Conservation (phyloP, 2,113 vertebrate species). For the Myotis davidii region DNA sequence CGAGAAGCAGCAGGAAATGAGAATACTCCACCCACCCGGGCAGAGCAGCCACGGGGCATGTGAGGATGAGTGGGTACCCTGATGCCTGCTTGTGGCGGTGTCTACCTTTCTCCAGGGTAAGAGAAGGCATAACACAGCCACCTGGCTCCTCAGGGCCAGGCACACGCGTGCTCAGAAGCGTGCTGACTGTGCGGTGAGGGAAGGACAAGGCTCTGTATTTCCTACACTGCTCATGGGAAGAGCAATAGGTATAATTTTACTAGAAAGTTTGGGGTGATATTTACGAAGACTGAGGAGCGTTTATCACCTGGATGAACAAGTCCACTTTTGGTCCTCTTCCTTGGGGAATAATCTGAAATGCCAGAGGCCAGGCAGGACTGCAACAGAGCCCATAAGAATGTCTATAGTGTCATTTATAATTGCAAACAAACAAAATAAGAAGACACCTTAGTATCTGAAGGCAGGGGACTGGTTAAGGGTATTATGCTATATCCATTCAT, state of each 20-base stretch:
- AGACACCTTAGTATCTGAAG: neutral
- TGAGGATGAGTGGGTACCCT: neutral
- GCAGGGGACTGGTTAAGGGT: neutral
- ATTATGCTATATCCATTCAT: neutral
- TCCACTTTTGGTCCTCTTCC: neutral
- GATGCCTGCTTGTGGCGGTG: neutral
- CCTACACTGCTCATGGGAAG: neutral
- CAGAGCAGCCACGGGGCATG: neutral
- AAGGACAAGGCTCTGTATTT: neutral
- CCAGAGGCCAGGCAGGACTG: neutral
- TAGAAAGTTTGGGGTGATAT: neutral
- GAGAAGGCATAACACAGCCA: accelerated
- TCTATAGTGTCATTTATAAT: neutral
- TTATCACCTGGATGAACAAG: neutral
- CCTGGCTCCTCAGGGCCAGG: neutral
- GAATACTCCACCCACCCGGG: neutral
- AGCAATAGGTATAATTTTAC: neutral
- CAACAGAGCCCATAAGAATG: neutral
- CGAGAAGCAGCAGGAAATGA: neutral
- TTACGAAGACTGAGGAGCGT: neutral
- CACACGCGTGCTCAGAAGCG: neutral
- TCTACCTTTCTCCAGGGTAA: neutral
- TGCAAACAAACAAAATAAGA: neutral
- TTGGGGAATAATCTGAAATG: neutral
- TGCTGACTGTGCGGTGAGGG: neutral